Percentiles rank a stretch among this genome's conserved stretches.
These are phyloP conservation scores for Ibycter americanus DNA, from an alignment of 2,797 vertebrate species.

Conservation along the genomic window DNA sequence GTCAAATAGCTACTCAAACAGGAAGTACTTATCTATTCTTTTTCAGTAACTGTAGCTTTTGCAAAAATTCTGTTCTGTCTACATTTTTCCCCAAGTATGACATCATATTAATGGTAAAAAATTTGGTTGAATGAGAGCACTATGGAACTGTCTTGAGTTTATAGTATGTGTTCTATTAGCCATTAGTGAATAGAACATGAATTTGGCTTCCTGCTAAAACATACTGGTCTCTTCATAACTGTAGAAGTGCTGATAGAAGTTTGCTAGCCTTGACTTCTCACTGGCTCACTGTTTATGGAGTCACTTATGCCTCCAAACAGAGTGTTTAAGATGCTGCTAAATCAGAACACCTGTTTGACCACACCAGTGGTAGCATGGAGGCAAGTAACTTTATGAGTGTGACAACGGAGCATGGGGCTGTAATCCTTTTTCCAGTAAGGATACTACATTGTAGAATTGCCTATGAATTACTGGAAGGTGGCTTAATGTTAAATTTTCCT, in stretches of 20 bases:
- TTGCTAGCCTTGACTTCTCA: neutral
- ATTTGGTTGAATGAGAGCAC: neutral
- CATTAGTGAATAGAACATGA: neutral
- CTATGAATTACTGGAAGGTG: neutral
- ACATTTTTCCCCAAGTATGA: neutral
- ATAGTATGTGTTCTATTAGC: neutral
- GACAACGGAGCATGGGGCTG: neutral
- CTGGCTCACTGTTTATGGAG: neutral
- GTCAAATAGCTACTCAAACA: neutral
- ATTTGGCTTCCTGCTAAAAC: neutral
- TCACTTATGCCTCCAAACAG: neutral
- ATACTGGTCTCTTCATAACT: neutral
- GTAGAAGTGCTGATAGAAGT: neutral
- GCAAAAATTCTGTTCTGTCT: neutral
- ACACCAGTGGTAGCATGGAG: neutral
- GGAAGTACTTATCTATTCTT: neutral
- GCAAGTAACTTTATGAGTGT: neutral
- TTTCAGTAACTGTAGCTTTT: neutral
- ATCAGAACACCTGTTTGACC: neutral
- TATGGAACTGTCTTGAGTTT: neutral
- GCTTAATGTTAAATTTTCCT: neutral
- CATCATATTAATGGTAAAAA: neutral
- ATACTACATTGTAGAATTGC: neutral
- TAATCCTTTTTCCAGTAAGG: neutral
- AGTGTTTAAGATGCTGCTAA: neutral